Evolutionary conservation across 2,113 vertebrate genomes (phyloP).

Genomic region (Siniperca knerii): DNA sequence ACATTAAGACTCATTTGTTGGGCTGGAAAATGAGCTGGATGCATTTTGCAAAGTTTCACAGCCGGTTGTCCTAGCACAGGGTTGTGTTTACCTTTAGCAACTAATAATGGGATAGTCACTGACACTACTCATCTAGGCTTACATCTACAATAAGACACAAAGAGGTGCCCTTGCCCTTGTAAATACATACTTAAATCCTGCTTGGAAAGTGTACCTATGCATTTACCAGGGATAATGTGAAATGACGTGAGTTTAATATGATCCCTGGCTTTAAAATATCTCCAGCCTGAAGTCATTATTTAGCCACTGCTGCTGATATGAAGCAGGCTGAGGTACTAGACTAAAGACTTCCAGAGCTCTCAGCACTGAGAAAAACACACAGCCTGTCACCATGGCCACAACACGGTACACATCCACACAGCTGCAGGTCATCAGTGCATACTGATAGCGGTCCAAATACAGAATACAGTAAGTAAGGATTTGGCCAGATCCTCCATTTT

Average conservation of each 20-base stretch:
- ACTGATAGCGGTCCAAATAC: constrained; percentile 35
- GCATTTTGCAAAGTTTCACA: constrained; percentile 83
- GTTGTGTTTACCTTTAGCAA: constrained; percentile 3
- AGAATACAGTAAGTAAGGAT: constrained; percentile 34
- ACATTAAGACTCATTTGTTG: constrained; percentile 86
- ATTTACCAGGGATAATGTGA: constrained; percentile 63
- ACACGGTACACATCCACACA: constrained; percentile 65
- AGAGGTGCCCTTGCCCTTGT: constrained; percentile 5
- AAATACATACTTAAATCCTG: constrained; percentile 49
- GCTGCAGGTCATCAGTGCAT: constrained; percentile 73
- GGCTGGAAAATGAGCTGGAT: constrained; percentile 85
- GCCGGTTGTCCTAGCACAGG: constrained; percentile 36
- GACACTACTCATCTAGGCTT: background rate
- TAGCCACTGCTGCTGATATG: constrained; percentile 73
- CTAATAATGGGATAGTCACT: background rate
- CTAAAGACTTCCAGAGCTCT: constrained; percentile 81
- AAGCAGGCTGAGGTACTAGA: constrained; percentile 67
- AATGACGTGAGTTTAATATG: constrained; percentile 72
- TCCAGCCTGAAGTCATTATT: constrained; percentile 78
- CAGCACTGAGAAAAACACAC: constrained; percentile 67
- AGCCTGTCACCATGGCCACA: constrained; percentile 75
- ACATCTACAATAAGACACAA: constrained; percentile 22
- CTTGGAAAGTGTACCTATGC: constrained; percentile 52
- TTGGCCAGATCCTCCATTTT: constrained; percentile 27
- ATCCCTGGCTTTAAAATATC: constrained; percentile 69